These are phyloP conservation scores for Cuculus canorus DNA, from an alignment of 2,797 vertebrate species.

Conservation along the genomic window DNA sequence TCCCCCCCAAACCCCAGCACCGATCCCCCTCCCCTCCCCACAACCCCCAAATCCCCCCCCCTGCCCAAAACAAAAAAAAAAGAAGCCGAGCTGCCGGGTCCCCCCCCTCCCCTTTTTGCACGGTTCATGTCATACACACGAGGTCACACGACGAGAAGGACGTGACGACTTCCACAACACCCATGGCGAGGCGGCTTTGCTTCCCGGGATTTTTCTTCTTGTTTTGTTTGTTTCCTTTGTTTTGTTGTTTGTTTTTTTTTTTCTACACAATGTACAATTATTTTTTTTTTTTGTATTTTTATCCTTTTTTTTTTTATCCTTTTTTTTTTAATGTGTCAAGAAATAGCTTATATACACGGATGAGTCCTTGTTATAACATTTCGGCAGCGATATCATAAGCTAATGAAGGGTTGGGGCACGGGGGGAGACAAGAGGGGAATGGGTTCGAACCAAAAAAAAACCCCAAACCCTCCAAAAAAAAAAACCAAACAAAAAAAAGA, in stretches of 20 bases:
- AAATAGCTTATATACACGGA: conserved; percentile 92
- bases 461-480: conserved; percentile 40
- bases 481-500: conserved; percentile 27
- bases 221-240: too few species aligned
- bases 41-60: too few species aligned
- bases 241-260: conserved; percentile 77
- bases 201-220: conserved; percentile 8
- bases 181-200: conserved; percentile 83
- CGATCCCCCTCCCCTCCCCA: background rate
- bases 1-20: background rate
- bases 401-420: conserved; percentile 59
- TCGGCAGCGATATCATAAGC: conserved; percentile 86
- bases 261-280: background rate
- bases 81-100: conserved; percentile 65
- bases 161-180: conserved; percentile 91
- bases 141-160: conserved; percentile 91
- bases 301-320: conserved; percentile 46
- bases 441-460: conserved; percentile 61
- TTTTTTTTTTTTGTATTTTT: conserved; percentile 72
- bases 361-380: conserved; percentile 90
- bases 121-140: conserved; percentile 91
- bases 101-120: conserved; percentile 83
- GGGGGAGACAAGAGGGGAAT: background rate
- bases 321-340: conserved; percentile 87
- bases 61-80: too few species aligned